Evolutionary conservation across 2,113 vertebrate genomes (phyloP).

Genomic region (Mohoua ochrocephala): DNA sequence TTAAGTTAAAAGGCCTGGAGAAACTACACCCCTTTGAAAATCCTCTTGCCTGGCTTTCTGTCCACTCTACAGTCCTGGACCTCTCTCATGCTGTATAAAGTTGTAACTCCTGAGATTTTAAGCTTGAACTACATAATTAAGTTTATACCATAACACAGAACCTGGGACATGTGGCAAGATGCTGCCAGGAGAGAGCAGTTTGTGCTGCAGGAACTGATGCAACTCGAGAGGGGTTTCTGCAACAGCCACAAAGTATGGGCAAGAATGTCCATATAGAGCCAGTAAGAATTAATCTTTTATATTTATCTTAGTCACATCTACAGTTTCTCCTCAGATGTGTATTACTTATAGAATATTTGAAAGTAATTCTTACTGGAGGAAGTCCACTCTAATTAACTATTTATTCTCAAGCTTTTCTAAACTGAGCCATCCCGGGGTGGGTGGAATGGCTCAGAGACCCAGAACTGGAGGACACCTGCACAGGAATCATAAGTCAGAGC

Average conservation of each 20-base stretch:
- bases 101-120: background rate
- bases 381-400: background rate
- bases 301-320: background rate
- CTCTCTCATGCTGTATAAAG: background rate
- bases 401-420: background rate
- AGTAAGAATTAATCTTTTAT: background rate
- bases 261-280: background rate
- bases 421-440: background rate
- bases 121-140: background rate
- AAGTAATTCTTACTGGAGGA: background rate
- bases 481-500: background rate
- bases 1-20: background rate
- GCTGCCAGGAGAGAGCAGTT: background rate
- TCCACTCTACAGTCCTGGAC: background rate
- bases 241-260: background rate
- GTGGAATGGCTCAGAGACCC: background rate
- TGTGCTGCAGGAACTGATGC: slow-evolving; percentile 5
- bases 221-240: background rate
- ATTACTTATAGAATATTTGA: background rate
- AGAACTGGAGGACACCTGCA: background rate
- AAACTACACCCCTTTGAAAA: background rate
- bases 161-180: background rate
- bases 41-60: background rate
- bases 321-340: background rate
- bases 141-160: background rate